phyloP scores from a whole-genome alignment of 2,113 vertebrate species.

The Addax nasomaculatus region DNA sequence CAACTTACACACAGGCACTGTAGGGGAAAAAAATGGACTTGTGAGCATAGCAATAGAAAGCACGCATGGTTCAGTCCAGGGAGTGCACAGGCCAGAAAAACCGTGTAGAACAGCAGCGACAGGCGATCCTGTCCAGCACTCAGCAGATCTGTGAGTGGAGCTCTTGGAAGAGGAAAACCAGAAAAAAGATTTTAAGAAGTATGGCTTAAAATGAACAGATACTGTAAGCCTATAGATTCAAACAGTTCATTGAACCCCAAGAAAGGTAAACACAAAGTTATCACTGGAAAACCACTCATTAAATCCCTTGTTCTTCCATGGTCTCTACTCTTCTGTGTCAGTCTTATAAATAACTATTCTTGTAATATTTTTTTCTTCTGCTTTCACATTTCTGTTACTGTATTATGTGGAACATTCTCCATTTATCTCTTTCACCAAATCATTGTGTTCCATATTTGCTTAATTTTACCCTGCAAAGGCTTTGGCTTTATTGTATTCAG shows the following conservation, averaged over 20 bases:
- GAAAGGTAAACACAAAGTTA: not conserved
- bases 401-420: not conserved
- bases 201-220: not conserved
- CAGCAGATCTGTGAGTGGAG: not conserved
- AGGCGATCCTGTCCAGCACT: accelerated
- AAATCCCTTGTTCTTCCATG: not conserved
- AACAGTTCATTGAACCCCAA: not conserved
- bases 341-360: not conserved
- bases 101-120: accelerated
- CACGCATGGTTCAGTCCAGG: not conserved
- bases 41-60: not conserved
- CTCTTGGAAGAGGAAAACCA: not conserved
- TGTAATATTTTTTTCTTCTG: not conserved
- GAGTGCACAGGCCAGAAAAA: not conserved
- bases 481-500: not conserved
- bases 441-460: not conserved
- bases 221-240: not conserved
- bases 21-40: not conserved
- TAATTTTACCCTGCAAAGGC: not conserved
- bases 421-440: not conserved
- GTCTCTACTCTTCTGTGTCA: not conserved
- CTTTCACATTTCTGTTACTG: not conserved
- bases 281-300: not conserved
- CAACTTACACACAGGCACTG: not conserved
- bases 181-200: not conserved